These are phyloP conservation scores for Glossophaga mutica DNA, from an alignment of 2,797 vertebrate genomes.

Conservation along the genomic window DNA sequence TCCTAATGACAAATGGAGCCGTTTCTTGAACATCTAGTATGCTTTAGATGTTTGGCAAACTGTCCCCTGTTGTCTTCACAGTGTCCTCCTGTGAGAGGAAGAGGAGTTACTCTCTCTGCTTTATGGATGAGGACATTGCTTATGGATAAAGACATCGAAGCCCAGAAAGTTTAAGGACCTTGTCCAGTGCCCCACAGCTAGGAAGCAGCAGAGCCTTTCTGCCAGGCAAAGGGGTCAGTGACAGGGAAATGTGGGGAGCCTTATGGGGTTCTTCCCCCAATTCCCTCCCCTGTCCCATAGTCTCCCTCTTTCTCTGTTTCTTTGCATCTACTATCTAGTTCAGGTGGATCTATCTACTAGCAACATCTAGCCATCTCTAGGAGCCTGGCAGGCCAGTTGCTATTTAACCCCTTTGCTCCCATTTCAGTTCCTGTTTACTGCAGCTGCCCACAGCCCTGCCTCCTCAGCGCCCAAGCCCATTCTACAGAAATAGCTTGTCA, in stretches of 20 bases:
- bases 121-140: constrained; percentile 2
- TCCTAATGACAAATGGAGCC: neutral
- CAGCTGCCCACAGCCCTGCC: constrained; percentile 32
- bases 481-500: constrained; percentile 66
- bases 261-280: neutral
- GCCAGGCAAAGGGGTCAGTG: neutral
- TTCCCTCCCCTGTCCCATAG: neutral
- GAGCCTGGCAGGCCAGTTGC: neutral
- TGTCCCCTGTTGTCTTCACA: neutral
- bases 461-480: neutral
- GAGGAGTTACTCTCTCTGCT: neutral
- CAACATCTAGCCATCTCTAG: neutral
- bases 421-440: constrained; percentile 69
- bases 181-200: constrained; percentile 9
- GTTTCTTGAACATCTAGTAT: constrained; percentile 23
- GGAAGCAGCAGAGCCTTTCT: constrained; percentile 34
- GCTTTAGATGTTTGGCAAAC: neutral
- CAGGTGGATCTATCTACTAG: neutral
- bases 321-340: neutral
- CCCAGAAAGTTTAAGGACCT: neutral
- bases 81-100: neutral
- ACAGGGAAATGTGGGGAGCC: neutral
- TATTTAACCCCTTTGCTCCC: constrained; percentile 51
- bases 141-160: neutral
- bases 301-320: neutral